These are phyloP conservation scores for Drosophila algonquin DNA, from an alignment of 2,888 invertebrate species.

Conservation along the genomic window DNA sequence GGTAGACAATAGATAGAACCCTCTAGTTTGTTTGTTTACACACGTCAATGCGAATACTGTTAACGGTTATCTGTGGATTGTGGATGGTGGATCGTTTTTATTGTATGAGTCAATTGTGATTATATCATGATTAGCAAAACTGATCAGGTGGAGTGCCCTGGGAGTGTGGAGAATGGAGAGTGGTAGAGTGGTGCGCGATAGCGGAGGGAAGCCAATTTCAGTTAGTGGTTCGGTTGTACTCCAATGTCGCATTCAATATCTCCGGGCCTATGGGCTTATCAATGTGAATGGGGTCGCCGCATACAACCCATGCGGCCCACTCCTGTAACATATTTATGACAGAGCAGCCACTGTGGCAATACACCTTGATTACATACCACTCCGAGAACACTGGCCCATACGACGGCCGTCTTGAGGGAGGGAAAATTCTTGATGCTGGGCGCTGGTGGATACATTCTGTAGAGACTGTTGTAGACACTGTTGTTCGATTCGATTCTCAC, in stretches of 20 bases:
- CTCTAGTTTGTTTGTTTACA: constrained; percentile 40
- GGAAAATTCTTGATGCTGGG: constrained; percentile 62
- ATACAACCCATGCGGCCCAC: neutral
- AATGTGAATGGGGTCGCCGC: constrained; percentile 47
- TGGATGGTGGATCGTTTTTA: neutral
- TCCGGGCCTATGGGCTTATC: constrained; percentile 35
- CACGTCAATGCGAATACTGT: constrained; percentile 14
- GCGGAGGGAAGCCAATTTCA: constrained; percentile 2
- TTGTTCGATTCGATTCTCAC: constrained; percentile 17
- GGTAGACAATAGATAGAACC: neutral
- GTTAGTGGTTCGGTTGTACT: constrained; percentile 16
- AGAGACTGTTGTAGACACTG: constrained; percentile 1
- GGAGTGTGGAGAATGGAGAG: no score
- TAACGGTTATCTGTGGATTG: constrained; percentile 3
- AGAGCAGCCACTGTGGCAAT: neutral
- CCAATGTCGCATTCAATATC: constrained; percentile 5
- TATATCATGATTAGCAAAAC: constrained; percentile 1
- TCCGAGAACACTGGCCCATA: constrained; percentile 66
- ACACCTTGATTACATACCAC: constrained; percentile 58
- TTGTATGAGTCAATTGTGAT: constrained; percentile 26
- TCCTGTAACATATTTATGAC: neutral
- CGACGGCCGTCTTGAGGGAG: constrained; percentile 45
- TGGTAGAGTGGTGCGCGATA: neutral
- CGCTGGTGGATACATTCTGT: constrained; percentile 58
- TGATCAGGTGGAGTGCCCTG: constrained; percentile 10